These are phyloP conservation scores for Pachymerium ferrugineum DNA, from an alignment of 2,888 invertebrate species.

Conservation along the genomic window DNA sequence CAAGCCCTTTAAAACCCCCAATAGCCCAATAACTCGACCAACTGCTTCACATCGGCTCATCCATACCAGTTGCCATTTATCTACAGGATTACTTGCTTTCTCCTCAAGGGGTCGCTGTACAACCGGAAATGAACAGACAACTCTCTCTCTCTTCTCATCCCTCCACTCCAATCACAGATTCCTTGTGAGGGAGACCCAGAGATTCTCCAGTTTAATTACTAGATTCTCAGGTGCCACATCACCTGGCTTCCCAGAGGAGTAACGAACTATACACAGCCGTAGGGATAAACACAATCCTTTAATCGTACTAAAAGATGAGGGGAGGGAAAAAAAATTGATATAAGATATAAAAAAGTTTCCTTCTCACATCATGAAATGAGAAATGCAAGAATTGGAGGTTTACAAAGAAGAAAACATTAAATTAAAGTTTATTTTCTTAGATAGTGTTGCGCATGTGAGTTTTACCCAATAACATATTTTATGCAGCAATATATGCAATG, in stretches of 20 bases:
- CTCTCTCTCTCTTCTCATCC: background rate
- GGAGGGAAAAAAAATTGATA: background rate
- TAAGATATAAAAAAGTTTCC: too few relatives aligned
- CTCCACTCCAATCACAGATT: slow-evolving; percentile 14
- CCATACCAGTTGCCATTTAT: slow-evolving; percentile 14
- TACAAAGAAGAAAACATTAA: background rate
- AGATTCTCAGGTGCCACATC: slow-evolving; percentile 12
- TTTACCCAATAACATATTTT: too few relatives aligned
- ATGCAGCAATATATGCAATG: too few relatives aligned
- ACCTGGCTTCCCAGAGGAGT: background rate
- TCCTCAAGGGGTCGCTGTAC: slow-evolving; percentile 9
- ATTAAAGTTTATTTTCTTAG: too few relatives aligned
- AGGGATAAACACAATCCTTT: slow-evolving; percentile 5
- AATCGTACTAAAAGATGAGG: background rate
- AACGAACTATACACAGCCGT: background rate
- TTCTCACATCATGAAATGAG: too few relatives aligned
- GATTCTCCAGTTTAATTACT: slow-evolving; percentile 11
- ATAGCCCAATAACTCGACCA: background rate
- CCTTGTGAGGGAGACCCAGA: background rate
- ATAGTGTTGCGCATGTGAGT: too few relatives aligned
- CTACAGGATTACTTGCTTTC: background rate
- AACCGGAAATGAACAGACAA: slow-evolving; percentile 14
- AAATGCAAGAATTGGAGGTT: background rate
- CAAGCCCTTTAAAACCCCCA: background rate
- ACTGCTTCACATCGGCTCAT: background rate